Percentiles rank a stretch among this genome's conserved stretches.
These are phyloP conservation scores for Malacosoma neustria DNA, from an alignment of 2,888 invertebrate genomes.

Conservation along the genomic window DNA sequence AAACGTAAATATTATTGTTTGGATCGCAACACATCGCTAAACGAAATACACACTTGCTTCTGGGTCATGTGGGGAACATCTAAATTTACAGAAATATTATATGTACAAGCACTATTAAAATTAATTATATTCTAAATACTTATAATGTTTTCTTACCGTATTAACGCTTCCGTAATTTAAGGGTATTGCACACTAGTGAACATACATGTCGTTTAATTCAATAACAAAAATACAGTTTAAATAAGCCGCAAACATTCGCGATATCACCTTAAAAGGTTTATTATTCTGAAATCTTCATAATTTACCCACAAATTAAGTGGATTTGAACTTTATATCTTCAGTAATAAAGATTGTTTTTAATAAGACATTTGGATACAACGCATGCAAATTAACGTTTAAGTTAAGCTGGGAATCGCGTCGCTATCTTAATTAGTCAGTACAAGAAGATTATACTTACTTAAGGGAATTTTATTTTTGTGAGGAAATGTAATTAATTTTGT, in stretches of 20 bases:
- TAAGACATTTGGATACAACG: conserved; percentile 7
- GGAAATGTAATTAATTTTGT: neutral
- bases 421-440: conserved; percentile 20
- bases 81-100: too few species aligned
- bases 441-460: conserved; percentile 4
- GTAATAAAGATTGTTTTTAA: conserved; percentile 11
- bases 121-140: too few species aligned
- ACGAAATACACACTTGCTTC: too few species aligned
- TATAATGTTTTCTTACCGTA: too few species aligned
- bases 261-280: conserved; percentile 3
- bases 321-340: neutral
- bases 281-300: neutral
- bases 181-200: conserved; percentile 6
- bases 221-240: too few species aligned
- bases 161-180: too few species aligned
- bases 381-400: conserved; percentile 17
- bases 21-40: too few species aligned
- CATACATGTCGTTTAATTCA: conserved; percentile 5
- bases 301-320: neutral
- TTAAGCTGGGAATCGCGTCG: conserved; percentile 9
- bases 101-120: too few species aligned
- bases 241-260: conserved; percentile 1
- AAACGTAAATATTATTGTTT: too few species aligned
- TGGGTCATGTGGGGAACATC: too few species aligned
- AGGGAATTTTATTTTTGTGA: neutral